Base-by-base conservation (phyloP, 2,113 vertebrate species). In the Sylvietta virens region DNA sequence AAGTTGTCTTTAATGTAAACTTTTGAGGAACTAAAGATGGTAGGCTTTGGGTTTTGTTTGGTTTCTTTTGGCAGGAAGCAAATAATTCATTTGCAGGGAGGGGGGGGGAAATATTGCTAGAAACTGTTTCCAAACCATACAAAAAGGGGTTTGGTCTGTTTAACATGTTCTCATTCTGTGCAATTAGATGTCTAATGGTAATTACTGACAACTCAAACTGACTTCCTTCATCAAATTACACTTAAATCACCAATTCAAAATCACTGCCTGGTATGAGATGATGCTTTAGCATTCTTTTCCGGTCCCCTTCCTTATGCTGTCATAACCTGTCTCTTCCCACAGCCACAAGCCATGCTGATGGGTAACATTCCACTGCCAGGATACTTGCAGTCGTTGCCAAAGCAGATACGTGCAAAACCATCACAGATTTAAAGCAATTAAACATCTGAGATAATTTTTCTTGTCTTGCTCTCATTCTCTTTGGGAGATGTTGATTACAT, bases 111-210 rank as follows among this genome's bases (percentile, higher is more conserved):
- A 16, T 33, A 28, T 1, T 6, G 13, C 10, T 42, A 31, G 22
- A 33, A 62, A 50, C 11, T 48, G 15, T 65, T 85, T 81, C 82
- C 61, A 87, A 60, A 72, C 13, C 48, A 50, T 57, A n/a, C 42
- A 54, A 58, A 87, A 87, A 81, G 44, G 33, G 22, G 6, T 45
- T 94, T 87, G 57, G n/a, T 88, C 42, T 66, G 62, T 67, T 85
- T 42, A 90, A 42, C 23, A 5, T 62, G 64, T 78, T 93, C 44
- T 86, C 33, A 40, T 65, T 87, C 57, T 82, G 26, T 64, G 73
- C 53, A 94, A 74, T 95, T 95, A 95, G 50, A 79, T 47, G 61
- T 66, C 54, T 91, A 44, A 70, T 89, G 27, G 39, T 82, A 72
- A 92, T 93, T 83, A 88, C 27, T 73, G 85, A 62, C 71, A 47